These are phyloP conservation scores for Agonopterix heracliana DNA, from an alignment of 2,888 invertebrate species.

Conservation along the genomic window DNA sequence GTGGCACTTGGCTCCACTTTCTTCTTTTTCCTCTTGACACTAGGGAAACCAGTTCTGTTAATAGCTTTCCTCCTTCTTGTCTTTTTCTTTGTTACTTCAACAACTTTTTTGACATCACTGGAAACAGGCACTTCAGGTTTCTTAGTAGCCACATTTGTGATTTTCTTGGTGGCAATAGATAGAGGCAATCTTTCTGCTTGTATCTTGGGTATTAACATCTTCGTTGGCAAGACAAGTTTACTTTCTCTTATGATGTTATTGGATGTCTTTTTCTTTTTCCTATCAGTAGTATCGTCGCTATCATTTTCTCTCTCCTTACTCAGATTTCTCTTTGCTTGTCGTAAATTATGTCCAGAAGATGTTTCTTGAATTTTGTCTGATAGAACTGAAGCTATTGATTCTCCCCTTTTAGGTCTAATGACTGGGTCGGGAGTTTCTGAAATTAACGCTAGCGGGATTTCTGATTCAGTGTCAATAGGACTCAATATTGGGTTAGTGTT, in stretches of 20 bases:
- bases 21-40: slow-evolving; percentile 88
- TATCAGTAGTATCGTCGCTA: slow-evolving; percentile 53
- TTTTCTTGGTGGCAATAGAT: slow-evolving; percentile 44
- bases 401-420: slow-evolving; percentile 60
- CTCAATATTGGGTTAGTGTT: slow-evolving; percentile 36
- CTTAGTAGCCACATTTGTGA: slow-evolving; percentile 35
- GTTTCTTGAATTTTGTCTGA: slow-evolving; percentile 70
- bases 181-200: slow-evolving; percentile 53
- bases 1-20: slow-evolving; percentile 57
- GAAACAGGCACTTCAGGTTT: slow-evolving; percentile 37
- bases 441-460: slow-evolving; percentile 59
- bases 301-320: slow-evolving; percentile 51
- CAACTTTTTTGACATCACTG: slow-evolving; percentile 35
- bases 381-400: slow-evolving; percentile 66
- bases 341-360: slow-evolving; percentile 60
- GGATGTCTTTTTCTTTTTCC: slow-evolving; percentile 61
- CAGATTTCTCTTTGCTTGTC: slow-evolving; percentile 62
- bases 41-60: slow-evolving; percentile 92
- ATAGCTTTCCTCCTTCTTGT: slow-evolving; percentile 84
- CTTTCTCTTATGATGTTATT: slow-evolving; percentile 64
- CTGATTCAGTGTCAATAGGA: slow-evolving; percentile 59
- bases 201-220: slow-evolving; percentile 56
- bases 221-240: slow-evolving; percentile 60
- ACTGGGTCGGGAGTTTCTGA: slow-evolving; percentile 58
- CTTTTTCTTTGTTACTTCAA: slow-evolving; percentile 56